These are phyloP conservation scores for Oreochromis tanganicae DNA, from an alignment of 2,113 vertebrate species.

Conservation along the genomic window DNA sequence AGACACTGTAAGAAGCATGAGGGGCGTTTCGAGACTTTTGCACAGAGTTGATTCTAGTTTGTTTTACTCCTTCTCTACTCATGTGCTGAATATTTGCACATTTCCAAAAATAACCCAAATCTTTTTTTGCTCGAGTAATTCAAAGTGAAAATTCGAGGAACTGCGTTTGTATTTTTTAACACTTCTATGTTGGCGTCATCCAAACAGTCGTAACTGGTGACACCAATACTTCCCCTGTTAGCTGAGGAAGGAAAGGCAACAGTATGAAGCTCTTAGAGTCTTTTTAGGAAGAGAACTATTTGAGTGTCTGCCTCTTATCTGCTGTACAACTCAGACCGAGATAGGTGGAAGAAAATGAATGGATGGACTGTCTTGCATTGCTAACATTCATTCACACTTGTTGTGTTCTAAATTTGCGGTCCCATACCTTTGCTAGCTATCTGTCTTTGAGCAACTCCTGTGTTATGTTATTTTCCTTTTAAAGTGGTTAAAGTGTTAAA, in stretches of 20 bases:
- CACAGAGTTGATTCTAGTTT: background rate
- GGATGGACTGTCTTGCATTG: background rate
- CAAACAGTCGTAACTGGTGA: background rate
- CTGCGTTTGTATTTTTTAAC: background rate
- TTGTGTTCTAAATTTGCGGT: background rate
- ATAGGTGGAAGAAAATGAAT: background rate
- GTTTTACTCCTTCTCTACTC: background rate
- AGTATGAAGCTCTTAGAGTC: background rate
- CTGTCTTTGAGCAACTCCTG: background rate
- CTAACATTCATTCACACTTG: background rate
- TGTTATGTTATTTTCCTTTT: background rate
- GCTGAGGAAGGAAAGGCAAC: background rate
- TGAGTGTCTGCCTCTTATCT: accelerated
- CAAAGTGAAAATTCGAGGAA: background rate
- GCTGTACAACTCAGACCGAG: background rate
- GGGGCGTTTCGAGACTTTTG: background rate
- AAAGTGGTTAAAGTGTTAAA: background rate
- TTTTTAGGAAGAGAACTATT: background rate
- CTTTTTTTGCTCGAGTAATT: background rate
- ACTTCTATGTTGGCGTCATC: background rate
- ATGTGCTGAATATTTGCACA: background rate
- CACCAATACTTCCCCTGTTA: background rate
- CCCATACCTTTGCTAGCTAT: accelerated
- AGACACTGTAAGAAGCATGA: background rate
- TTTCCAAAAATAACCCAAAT: background rate